phyloP scores from a whole-genome alignment of 23 tunicate genomes.

The Clavelina lepadiformis region DNA sequence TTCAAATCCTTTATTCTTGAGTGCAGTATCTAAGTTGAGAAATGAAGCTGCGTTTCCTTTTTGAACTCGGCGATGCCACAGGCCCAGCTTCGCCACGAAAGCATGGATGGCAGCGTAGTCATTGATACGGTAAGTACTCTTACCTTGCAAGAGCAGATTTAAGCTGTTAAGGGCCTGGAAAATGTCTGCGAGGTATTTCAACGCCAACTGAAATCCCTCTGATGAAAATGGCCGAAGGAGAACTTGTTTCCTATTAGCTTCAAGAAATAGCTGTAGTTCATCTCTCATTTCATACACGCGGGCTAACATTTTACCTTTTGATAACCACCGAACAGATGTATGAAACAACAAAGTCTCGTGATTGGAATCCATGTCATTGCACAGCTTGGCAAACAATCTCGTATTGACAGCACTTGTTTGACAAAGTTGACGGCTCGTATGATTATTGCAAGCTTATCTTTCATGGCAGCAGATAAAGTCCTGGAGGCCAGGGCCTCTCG shows the following conservation, averaged over 20 bases:
- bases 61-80: conserved; percentile 53
- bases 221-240: conserved; percentile 25
- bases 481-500: conserved; percentile 24
- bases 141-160: conserved; percentile 35
- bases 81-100: conserved; percentile 42
- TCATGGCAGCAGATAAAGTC: conserved; percentile 21
- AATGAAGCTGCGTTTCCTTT: conserved; percentile 27
- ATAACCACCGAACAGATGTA: conserved; percentile 40
- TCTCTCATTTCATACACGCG: conserved; percentile 54
- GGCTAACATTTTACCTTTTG: conserved; percentile 40
- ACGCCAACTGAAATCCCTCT: conserved; percentile 30
- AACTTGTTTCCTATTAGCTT: conserved; percentile 30
- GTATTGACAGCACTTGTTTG: too few species aligned
- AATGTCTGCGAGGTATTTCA: conserved; percentile 39
- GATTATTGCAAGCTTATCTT: conserved; percentile 25
- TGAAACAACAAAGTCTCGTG: conserved; percentile 39
- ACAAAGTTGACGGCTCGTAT: conserved; percentile 34
- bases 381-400: conserved; percentile 44
- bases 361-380: conserved; percentile 41
- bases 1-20: conserved; percentile 5
- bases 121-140: conserved; percentile 34
- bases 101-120: conserved; percentile 34
- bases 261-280: conserved; percentile 29
- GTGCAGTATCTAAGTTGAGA: conserved; percentile 27
- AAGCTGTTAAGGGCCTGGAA: conserved; percentile 22